A percentile compares a stretch with the other conserved stretches of the same genome.
These are phyloP conservation scores for Chesias legatella DNA, from an alignment of 2,888 invertebrate genomes.

Conservation along the genomic window DNA sequence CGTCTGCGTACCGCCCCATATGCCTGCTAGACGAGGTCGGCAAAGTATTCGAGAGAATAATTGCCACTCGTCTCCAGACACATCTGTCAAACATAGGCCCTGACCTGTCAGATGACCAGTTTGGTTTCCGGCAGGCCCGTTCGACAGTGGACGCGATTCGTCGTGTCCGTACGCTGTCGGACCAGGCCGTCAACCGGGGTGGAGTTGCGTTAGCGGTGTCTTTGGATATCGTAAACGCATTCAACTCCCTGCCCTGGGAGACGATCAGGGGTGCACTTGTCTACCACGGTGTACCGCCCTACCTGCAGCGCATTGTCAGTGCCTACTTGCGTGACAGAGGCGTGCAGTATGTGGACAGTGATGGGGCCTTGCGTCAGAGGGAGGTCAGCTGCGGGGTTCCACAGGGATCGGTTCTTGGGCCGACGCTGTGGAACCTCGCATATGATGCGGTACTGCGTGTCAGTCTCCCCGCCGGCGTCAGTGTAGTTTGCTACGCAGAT, in stretches of 20 bases:
- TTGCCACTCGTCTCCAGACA: background rate
- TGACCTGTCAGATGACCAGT: slow-evolving; percentile 2
- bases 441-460: slow-evolving; percentile 17
- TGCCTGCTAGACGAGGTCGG: slow-evolving; percentile 2
- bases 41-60: slow-evolving; percentile 3
- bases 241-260: slow-evolving; percentile 4
- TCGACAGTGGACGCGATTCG: slow-evolving; percentile 1
- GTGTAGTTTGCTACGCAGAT: slow-evolving; percentile 18
- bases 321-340: background rate
- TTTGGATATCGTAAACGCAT: slow-evolving; percentile 2
- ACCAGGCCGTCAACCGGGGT: background rate
- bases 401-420: slow-evolving; percentile 23
- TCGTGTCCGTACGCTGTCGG: background rate
- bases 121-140: slow-evolving; percentile 1
- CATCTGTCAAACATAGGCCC: background rate
- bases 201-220: background rate
- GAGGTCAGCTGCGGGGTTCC: slow-evolving; percentile 15
- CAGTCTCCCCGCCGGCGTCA: slow-evolving; percentile 1
- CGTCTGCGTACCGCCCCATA: slow-evolving; percentile 3
- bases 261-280: background rate
- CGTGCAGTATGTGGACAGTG: background rate
- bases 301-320: background rate
- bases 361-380: background rate
- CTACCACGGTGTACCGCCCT: background rate
- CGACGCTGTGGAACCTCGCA: slow-evolving; percentile 22